phyloP scores from a whole-genome alignment of 1,140 invertebrate genomes.

The Trichomalopsis sarcophagae region DNA sequence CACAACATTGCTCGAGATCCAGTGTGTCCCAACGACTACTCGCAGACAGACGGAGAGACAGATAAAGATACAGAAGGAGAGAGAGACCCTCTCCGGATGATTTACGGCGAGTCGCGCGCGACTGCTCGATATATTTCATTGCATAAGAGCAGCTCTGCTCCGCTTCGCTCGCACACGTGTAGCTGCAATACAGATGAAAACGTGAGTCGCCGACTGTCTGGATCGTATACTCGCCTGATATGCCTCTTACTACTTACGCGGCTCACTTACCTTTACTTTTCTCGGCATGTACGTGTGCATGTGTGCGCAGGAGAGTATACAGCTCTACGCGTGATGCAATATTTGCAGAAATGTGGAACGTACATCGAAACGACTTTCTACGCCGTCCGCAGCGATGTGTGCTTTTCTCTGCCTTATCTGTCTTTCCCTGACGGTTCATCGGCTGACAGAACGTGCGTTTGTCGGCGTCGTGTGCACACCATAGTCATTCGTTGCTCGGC shows the following conservation, averaged over 20 bases:
- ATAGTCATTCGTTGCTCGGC: too few relatives aligned
- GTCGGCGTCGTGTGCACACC: too few relatives aligned
- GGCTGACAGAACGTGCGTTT: too few relatives aligned
- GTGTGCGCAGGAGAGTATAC: background rate
- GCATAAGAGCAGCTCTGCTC: constrained; percentile 46
- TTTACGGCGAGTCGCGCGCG: constrained; percentile 31
- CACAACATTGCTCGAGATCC: background rate
- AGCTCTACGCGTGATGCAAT: constrained; percentile 57
- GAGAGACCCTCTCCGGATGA: constrained; percentile 5
- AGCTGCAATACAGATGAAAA: too few relatives aligned
- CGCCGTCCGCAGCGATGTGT: constrained; percentile 28
- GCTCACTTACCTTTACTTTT: background rate
- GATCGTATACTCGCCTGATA: background rate
- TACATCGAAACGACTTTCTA: constrained; percentile 65
- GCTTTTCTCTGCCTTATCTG: background rate
- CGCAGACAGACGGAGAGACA: background rate
- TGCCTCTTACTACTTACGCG: background rate
- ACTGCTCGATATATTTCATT: constrained; percentile 58
- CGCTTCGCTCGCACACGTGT: background rate
- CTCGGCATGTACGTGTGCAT: background rate
- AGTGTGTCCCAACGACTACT: background rate
- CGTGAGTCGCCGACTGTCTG: background rate
- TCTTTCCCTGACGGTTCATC: background rate
- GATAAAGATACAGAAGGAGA: background rate
- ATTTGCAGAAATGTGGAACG: constrained; percentile 63